Conservation (phyloP, 2,113 vertebrate genomes). For the Apistogramma diplotaenia region DNA sequence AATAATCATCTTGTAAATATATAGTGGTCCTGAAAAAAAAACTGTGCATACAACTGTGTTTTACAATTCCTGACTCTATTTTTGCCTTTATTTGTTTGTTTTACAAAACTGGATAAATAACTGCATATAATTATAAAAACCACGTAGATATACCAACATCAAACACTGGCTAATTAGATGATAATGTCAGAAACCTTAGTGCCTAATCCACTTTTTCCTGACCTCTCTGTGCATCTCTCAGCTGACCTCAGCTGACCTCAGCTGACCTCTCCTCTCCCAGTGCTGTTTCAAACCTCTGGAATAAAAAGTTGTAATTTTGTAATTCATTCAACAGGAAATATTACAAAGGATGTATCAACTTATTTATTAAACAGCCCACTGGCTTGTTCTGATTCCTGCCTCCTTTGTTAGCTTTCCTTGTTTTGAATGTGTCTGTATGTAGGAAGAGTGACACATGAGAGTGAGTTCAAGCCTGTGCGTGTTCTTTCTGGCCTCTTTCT, state of each 20-base stretch:
- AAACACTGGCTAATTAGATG: neutral
- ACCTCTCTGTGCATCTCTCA: neutral
- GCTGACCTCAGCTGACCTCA: neutral
- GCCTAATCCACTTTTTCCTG: neutral
- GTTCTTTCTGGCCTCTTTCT: constrained; percentile 54
- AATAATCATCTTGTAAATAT: neutral
- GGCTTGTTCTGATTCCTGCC: neutral
- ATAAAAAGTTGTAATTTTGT: neutral
- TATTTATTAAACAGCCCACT: neutral
- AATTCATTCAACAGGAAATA: neutral
- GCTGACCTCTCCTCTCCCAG: neutral
- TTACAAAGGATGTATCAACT: accelerated
- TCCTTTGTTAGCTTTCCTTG: neutral
- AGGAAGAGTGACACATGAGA: neutral
- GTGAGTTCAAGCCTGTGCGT: neutral
- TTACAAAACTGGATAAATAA: too few relatives aligned
- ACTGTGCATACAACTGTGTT: too few relatives aligned
- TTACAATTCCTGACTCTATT: too few relatives aligned
- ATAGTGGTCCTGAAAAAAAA: neutral
- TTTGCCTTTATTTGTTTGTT: too few relatives aligned
- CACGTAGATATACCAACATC: accelerated
- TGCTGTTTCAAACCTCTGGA: neutral
- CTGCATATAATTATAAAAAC: neutral
- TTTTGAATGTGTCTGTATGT: neutral
- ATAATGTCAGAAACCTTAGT: neutral